phyloP scores from a whole-genome alignment of 2,113 vertebrate genomes.

The Dolichotis patagonum region DNA sequence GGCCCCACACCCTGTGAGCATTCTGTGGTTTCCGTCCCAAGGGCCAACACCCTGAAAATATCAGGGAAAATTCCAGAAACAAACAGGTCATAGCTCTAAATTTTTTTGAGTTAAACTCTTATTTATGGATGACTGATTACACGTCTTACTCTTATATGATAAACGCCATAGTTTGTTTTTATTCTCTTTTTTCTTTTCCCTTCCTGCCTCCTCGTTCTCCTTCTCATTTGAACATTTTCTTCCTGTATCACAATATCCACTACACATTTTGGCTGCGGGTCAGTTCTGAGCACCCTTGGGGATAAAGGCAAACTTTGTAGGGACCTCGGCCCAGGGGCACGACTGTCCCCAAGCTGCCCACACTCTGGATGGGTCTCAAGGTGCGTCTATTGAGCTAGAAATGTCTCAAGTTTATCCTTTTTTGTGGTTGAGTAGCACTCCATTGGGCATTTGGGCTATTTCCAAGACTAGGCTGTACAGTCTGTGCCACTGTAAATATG shows the following conservation, averaged over 20 bases:
- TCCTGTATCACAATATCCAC: no score
- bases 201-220: no score
- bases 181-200: no score
- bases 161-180: no score
- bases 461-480: background rate
- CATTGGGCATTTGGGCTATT: background rate
- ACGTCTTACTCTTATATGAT: no score
- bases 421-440: background rate
- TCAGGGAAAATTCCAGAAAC: background rate
- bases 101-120: no score
- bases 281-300: conserved; percentile 55
- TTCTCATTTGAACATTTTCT: no score
- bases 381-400: no score
- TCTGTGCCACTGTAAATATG: background rate
- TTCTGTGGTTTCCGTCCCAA: background rate
- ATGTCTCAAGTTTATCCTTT: no score
- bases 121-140: no score
- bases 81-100: background rate
- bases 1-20: background rate
- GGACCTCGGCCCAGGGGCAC: background rate
- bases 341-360: background rate
- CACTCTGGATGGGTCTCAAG: background rate
- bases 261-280: conserved; percentile 33
- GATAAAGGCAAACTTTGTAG: no score
- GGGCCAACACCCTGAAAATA: background rate